A percentile compares a stretch with the other conserved stretches of the same genome.
Conservation (phyloP, 1,140 invertebrate genomes). For the Bombus haemorrhoidalis region DNA sequence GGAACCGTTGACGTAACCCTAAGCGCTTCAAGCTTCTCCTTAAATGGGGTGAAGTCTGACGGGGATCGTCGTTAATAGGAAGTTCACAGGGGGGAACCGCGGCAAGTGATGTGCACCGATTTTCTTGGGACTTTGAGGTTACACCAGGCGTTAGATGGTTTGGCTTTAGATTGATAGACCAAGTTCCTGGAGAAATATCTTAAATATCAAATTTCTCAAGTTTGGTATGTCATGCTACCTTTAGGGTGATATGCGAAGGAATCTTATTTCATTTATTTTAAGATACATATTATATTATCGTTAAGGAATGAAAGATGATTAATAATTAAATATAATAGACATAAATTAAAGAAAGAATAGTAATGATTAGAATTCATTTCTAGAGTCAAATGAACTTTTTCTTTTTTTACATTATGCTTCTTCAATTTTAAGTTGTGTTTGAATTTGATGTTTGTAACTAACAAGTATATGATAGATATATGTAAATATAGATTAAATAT, state of each 20-base stretch:
- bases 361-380: not conserved
- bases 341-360: not conserved
- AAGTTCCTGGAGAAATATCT: not conserved
- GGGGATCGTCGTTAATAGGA: not conserved
- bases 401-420: too few species aligned
- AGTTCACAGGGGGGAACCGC: not conserved
- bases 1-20: slow-evolving; percentile 33
- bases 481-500: too few species aligned
- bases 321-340: not conserved
- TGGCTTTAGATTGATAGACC: not conserved
- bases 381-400: too few species aligned
- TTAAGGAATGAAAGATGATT: too few species aligned
- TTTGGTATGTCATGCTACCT: not conserved
- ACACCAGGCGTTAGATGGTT: not conserved
- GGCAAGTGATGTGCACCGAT: not conserved
- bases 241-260: not conserved
- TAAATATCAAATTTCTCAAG: not conserved
- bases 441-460: too few species aligned
- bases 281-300: too few species aligned
- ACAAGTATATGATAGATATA: too few species aligned
- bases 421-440: too few species aligned
- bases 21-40: not conserved
- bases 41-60: not conserved
- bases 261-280: too few species aligned
- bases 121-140: not conserved